Conservation (phyloP, 1,140 invertebrate species). For the Oedothorax gibbosus region DNA sequence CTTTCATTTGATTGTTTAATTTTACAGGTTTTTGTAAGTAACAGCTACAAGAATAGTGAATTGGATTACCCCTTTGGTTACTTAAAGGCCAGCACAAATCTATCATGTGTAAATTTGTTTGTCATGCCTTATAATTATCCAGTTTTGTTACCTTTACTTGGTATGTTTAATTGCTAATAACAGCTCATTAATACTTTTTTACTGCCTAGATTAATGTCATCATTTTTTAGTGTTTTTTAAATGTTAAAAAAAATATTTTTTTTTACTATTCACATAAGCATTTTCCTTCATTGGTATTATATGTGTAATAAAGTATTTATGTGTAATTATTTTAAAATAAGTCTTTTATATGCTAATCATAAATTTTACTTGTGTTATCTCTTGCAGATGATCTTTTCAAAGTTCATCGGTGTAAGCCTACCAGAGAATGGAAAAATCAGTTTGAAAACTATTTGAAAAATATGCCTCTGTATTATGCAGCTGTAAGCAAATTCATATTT, state of each 20-base stretch:
- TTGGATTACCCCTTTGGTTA: constrained; percentile 96
- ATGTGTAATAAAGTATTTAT: too few species aligned
- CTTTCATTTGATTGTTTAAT: constrained; percentile 48
- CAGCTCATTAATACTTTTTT: too few species aligned
- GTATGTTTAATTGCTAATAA: constrained; percentile 64
- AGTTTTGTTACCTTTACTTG: constrained; percentile 86
- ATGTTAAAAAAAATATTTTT: too few species aligned
- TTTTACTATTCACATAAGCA: too few species aligned
- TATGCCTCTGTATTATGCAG: constrained; percentile 96
- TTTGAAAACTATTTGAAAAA: constrained; percentile 95
- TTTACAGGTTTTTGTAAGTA: constrained; percentile 86
- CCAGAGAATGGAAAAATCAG: constrained; percentile 87
- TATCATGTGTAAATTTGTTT: constrained; percentile 95
- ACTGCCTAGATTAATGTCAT: too few species aligned
- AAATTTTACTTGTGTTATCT: background rate
- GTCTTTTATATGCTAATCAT: too few species aligned
- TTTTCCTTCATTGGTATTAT: too few species aligned
- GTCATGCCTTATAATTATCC: constrained; percentile 99
- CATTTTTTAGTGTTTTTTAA: too few species aligned
- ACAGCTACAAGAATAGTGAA: constrained; percentile 88
- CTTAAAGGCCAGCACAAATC: constrained; percentile 94
- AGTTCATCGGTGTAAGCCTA: constrained; percentile 89
- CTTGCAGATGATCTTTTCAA: constrained; percentile 86
- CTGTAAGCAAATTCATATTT: constrained; percentile 73
- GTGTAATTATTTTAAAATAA: too few species aligned